Percentiles rank a stretch among this genome's conserved stretches.
These are phyloP conservation scores for Acanthochromis polyacanthus DNA, from an alignment of 2,113 vertebrate species.

Conservation along the genomic window DNA sequence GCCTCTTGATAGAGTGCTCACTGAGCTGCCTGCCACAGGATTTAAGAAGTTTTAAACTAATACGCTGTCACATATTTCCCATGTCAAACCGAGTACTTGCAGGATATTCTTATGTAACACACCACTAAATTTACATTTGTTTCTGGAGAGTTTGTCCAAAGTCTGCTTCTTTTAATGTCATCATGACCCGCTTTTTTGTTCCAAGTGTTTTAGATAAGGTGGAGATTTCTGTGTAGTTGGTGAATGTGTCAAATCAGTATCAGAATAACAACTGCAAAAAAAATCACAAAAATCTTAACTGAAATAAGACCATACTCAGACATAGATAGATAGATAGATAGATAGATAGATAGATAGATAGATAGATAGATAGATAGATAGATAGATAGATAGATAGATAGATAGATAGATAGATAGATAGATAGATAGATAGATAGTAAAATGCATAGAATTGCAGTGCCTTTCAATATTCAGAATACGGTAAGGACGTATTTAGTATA, in stretches of 20 bases:
- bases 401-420: no score
- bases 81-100: slow-evolving; percentile 33
- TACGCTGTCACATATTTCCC: slow-evolving; percentile 71
- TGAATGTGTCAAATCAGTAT: background rate
- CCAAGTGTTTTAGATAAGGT: background rate
- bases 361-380: no score
- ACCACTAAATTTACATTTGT: slow-evolving; percentile 6
- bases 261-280: background rate
- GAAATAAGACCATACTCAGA: background rate
- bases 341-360: no score
- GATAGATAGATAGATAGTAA: no score
- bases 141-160: slow-evolving; percentile 24
- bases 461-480: no score
- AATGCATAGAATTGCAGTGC: no score
- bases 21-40: slow-evolving; percentile 65
- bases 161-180: slow-evolving; percentile 11
- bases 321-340: no score
- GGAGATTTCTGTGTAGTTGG: background rate
- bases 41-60: slow-evolving; percentile 79
- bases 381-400: no score
- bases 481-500: no score
- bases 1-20: slow-evolving; percentile 62
- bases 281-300: background rate
- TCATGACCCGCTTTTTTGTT: slow-evolving; percentile 12
- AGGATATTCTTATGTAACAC: slow-evolving; percentile 55